Percentiles rank a stretch among this genome's conserved stretches.
Evolutionary conservation across 1,140 invertebrate genomes (phyloP).

Genomic region (Prorops nasuta): DNA sequence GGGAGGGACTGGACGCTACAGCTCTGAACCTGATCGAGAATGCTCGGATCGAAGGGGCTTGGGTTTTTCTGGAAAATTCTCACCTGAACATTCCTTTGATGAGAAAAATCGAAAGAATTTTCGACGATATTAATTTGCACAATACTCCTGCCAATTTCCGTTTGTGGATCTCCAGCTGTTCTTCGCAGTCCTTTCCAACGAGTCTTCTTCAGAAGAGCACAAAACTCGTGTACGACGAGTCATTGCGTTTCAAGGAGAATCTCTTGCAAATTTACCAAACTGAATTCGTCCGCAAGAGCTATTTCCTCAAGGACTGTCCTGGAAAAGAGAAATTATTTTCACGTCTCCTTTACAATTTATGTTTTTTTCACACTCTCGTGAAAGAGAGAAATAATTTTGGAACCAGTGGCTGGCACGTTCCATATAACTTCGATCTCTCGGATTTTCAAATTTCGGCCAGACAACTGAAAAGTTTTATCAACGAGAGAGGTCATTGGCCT

Average conservation of each 20-base stretch:
- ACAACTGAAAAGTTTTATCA: slow-evolving; percentile 61
- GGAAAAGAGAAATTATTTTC: slow-evolving; percentile 56
- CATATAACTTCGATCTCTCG: slow-evolving; percentile 71
- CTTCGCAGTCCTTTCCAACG: slow-evolving; percentile 63
- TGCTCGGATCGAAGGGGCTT: slow-evolving; percentile 57
- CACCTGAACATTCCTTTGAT: slow-evolving; percentile 62
- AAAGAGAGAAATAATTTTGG: slow-evolving; percentile 68
- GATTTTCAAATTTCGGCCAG: slow-evolving; percentile 67
- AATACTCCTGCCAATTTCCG: slow-evolving; percentile 63
- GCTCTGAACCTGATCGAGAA: slow-evolving; percentile 61
- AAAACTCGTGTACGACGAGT: slow-evolving; percentile 68
- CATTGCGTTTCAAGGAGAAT: slow-evolving; percentile 63
- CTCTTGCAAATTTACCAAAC: slow-evolving; percentile 63
- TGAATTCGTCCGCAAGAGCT: slow-evolving; percentile 54
- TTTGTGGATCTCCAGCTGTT: slow-evolving; percentile 71
- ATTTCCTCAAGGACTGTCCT: slow-evolving; percentile 51
- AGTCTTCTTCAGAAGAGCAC: slow-evolving; percentile 67
- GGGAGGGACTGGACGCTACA: slow-evolving; percentile 61
- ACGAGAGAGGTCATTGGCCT: slow-evolving; percentile 54
- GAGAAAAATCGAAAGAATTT: slow-evolving; percentile 58
- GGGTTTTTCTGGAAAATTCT: slow-evolving; percentile 75
- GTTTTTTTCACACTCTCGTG: slow-evolving; percentile 71
- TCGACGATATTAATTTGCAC: slow-evolving; percentile 57
- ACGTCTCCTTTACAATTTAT: slow-evolving; percentile 65
- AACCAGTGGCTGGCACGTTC: slow-evolving; percentile 68